A percentile compares a stretch with the other conserved stretches of the same genome.
phyloP scores from a whole-genome alignment of 2,113 vertebrate species.

The Aegotheles bennettii region DNA sequence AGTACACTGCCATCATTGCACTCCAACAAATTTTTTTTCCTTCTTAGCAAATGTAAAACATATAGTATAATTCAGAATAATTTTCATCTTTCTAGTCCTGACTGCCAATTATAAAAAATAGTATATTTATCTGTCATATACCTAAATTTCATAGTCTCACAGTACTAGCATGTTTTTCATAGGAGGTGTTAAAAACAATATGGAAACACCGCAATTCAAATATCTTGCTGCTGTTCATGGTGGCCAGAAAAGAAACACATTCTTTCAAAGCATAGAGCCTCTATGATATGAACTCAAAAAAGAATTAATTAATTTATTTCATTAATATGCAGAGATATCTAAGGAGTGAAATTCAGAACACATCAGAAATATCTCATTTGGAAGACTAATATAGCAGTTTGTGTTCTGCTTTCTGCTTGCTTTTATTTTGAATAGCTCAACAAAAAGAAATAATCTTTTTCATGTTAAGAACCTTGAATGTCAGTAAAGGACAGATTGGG shows the following conservation, averaged over 20 bases:
- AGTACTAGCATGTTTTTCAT: neutral
- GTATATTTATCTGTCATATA: neutral
- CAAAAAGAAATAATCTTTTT: neutral
- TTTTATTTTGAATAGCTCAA: neutral
- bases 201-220: conserved; percentile 22
- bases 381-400: neutral
- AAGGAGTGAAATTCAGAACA: neutral
- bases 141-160: neutral
- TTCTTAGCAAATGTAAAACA: neutral
- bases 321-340: neutral
- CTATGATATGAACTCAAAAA: neutral
- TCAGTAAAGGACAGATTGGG: neutral
- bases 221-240: neutral
- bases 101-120: neutral
- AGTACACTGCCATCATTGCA: neutral
- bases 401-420: neutral
- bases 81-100: neutral
- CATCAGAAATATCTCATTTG: neutral
- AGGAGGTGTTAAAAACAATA: neutral
- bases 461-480: neutral
- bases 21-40: neutral
- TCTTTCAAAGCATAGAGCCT: neutral
- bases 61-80: neutral
- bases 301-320: neutral
- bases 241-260: neutral